Evolutionary conservation across 1,140 invertebrate species (phyloP), one percentile per base, ranked within the genome.

Genomic region (Aphidius gifuensis): DNA sequence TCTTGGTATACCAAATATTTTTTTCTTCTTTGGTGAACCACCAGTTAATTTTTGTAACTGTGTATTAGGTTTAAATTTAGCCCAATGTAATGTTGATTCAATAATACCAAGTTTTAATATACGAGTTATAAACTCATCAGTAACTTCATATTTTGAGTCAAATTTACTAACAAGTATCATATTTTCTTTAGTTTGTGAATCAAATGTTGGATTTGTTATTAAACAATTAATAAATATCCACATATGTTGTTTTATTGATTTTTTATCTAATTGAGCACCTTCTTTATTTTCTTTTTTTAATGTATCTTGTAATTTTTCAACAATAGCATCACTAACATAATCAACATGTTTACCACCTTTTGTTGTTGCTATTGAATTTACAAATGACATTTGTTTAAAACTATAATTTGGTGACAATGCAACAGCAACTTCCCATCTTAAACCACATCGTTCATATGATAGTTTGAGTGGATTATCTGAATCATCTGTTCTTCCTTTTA

Each of bases 141-240:
- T 87, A 4, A 98, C 79, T 46, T 73, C 76, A 74, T 94, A 98
- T 79, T 96, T 99, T 0, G 97, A 99, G 42, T 97, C 97, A 83
- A 99, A 99, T 71, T 84, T 91, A 80, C 98, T 99, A 0, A 87
- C 80, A 80, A 97, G 83, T 1, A 96, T 99, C 97, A 99, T 98
- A 69, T 95, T 93, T 74, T 98, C 96, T 82, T 99, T 99, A 2
- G 98, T 99, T 85, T 99, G 98, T 0, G 98, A 99, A 82, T 99
- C 97, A 83, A 99, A 99, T 9, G 96, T 93, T 39, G 98, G 98
- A 85, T 99, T 99, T 58, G 98, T 97, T 73, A 99, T 98, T 6
- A 99, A 80, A 83, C 94, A 98, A 77, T 99, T 99, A 4, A 99
- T 86, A 80, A 99, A 99, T 0, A 99, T 75, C 96, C 97, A 99